Conservation (phyloP, 2,113 vertebrate species). For the Myiozetetes cayanensis region DNA sequence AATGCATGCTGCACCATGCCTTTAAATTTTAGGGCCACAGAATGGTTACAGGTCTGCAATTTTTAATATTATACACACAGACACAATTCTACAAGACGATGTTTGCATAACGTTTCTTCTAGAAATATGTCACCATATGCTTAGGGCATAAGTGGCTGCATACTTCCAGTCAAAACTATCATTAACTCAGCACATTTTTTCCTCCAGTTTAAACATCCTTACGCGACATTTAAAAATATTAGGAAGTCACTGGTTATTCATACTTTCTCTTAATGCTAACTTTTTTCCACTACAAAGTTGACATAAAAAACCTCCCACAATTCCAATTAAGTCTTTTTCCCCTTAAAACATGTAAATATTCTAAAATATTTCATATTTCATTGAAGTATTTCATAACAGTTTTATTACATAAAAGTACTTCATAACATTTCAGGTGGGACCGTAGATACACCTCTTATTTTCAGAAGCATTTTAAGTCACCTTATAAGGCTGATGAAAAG, state of each 20-base stretch:
- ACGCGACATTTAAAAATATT: neutral
- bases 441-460: neutral
- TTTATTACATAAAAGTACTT: too few relatives aligned
- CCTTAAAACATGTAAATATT: neutral
- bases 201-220: neutral
- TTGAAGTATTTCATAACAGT: neutral
- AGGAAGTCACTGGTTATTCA: neutral
- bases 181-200: neutral
- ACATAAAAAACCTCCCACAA: neutral
- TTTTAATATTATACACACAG: neutral
- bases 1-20: accelerated
- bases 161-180: neutral
- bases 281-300: neutral
- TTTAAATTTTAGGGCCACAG: neutral
- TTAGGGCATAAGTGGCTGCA: neutral
- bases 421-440: neutral
- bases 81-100: neutral
- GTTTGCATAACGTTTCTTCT: neutral
- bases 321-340: neutral
- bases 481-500: neutral
- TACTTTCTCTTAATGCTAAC: neutral
- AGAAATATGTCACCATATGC: neutral
- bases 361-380: neutral
- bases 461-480: neutral
- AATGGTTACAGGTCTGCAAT: neutral